phyloP scores from a whole-genome alignment of 2,797 vertebrate genomes.

The Sebastolobus alascanus region DNA sequence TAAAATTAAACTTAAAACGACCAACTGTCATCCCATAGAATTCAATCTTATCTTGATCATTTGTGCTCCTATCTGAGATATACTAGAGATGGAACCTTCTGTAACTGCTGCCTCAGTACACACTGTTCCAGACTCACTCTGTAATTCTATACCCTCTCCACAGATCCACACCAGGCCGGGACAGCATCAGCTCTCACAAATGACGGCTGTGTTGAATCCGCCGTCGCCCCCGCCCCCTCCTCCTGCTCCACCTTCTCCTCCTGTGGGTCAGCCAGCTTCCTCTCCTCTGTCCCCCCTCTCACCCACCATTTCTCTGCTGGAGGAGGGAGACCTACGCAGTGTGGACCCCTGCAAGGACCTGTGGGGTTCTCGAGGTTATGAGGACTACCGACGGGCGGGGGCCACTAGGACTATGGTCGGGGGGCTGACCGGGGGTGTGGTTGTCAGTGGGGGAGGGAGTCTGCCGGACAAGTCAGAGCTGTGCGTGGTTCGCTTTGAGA shows the following conservation, averaged over 20 bases:
- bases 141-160: slow-evolving; percentile 55
- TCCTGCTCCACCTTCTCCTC: slow-evolving; percentile 81
- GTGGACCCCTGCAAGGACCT: slow-evolving; percentile 88
- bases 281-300: slow-evolving; percentile 85
- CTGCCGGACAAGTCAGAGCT: slow-evolving; percentile 86
- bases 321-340: slow-evolving; percentile 88
- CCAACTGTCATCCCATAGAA: neutral
- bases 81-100: slow-evolving; percentile 12
- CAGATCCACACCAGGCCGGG: slow-evolving; percentile 84
- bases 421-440: slow-evolving; percentile 83
- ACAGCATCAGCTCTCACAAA: slow-evolving; percentile 83
- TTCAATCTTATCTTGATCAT: neutral
- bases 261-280: slow-evolving; percentile 75
- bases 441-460: slow-evolving; percentile 77
- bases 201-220: slow-evolving; percentile 83
- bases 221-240: slow-evolving; percentile 79
- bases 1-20: neutral
- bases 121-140: slow-evolving; percentile 59
- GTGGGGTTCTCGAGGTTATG: slow-evolving; percentile 91
- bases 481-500: slow-evolving; percentile 91
- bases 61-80: neutral
- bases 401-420: slow-evolving; percentile 87
- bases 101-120: slow-evolving; percentile 39
- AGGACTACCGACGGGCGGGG: slow-evolving; percentile 90
- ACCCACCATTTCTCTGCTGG: slow-evolving; percentile 87